A percentile compares a stretch with the other conserved stretches of the same genome.
Conservation (phyloP, 2,888 invertebrate genomes). For the Agonum fuliginosum region DNA sequence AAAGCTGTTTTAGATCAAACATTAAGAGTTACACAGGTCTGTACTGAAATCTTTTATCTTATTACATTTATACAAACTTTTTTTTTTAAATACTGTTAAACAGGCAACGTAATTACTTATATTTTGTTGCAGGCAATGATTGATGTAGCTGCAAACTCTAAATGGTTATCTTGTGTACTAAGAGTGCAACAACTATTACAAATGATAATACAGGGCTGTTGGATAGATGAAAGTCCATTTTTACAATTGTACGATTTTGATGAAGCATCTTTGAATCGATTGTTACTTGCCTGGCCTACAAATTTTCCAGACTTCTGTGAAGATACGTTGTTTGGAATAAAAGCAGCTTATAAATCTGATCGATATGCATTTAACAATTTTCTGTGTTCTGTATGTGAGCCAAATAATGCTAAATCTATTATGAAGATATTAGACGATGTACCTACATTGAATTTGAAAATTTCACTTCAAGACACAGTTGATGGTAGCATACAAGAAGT, state of each 20-base stretch:
- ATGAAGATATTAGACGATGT: constrained; percentile 26
- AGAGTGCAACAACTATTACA: constrained; percentile 88
- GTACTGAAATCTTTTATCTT: constrained; percentile 52
- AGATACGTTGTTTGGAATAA: constrained; percentile 14
- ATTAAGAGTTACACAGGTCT: constrained; percentile 92
- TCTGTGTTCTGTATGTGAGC: constrained; percentile 40
- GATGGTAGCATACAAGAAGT: constrained; percentile 8
- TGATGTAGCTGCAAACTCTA: constrained; percentile 92
- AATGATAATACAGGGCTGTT: constrained; percentile 92
- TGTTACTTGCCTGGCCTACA: constrained; percentile 73
- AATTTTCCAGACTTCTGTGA: constrained; percentile 31
- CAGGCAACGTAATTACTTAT: no score
- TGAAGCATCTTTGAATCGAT: constrained; percentile 77
- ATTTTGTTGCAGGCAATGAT: constrained; percentile 88
- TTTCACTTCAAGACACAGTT: constrained; percentile 20
- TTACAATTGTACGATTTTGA: constrained; percentile 86
- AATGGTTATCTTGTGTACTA: constrained; percentile 90
- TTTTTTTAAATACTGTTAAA: not conserved
- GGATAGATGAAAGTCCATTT: constrained; percentile 86
- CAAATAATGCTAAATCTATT: not conserved
- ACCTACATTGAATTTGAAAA: constrained; percentile 2
- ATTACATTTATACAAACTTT: constrained; percentile 34
- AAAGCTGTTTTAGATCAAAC: constrained; percentile 98
- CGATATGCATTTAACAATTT: constrained; percentile 66
- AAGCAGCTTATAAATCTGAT: constrained; percentile 66